These are phyloP conservation scores for Oscheius myriophilus DNA, from an alignment of 2,888 invertebrate genomes.

Conservation along the genomic window DNA sequence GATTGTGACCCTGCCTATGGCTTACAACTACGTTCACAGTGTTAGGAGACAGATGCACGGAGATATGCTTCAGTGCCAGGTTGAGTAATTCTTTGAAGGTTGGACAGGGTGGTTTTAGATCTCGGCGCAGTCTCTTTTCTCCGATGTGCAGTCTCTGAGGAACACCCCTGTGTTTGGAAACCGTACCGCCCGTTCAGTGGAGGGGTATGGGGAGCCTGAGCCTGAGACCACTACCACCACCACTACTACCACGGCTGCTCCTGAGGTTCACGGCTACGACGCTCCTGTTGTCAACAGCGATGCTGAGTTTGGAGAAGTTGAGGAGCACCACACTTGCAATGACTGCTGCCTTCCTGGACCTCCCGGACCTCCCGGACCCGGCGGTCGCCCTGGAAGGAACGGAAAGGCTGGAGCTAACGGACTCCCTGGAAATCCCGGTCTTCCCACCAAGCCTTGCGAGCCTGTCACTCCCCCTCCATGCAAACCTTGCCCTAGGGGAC, in stretches of 20 bases:
- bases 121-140: constrained; percentile 19
- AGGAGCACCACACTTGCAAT: constrained; percentile 20
- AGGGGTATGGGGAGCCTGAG: constrained; percentile 19
- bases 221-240: constrained; percentile 1
- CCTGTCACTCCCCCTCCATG: constrained; percentile 58
- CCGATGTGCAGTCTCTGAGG: constrained; percentile 11
- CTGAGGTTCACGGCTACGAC: constrained; percentile 11
- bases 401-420: constrained; percentile 57
- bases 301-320: constrained; percentile 5
- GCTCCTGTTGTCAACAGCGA: constrained; percentile 11
- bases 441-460: constrained; percentile 52
- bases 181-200: constrained; percentile 26
- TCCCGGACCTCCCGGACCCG: constrained; percentile 37
- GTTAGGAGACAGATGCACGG: constrained; percentile 47
- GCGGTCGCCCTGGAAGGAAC: constrained; percentile 53
- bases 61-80: constrained; percentile 47
- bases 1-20: constrained; percentile 49
- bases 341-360: constrained; percentile 44
- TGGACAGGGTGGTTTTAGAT: neutral
- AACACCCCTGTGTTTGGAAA: constrained; percentile 26
- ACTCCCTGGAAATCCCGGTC: constrained; percentile 49
- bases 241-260: neutral
- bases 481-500: constrained; percentile 46
- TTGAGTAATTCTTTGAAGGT: neutral
- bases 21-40: constrained; percentile 46